Evolutionary conservation across 64 coral and sea anemone genomes (phyloP).

Genomic region (Astreopora myriophthalma): DNA sequence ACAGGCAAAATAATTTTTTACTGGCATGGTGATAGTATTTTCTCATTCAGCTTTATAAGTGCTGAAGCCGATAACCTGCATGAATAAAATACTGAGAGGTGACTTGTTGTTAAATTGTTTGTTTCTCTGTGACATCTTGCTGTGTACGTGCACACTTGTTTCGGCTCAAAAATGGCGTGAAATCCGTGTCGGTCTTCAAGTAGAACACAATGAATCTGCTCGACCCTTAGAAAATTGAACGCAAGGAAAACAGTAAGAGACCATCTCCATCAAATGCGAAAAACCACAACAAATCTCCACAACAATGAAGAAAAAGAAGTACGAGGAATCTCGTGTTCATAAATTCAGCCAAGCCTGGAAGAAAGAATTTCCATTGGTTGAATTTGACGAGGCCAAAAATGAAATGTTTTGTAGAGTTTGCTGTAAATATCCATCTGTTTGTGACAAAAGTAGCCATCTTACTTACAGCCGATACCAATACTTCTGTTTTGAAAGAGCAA

Average conservation of each 20-base stretch:
- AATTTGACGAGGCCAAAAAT: not conserved
- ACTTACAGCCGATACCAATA: no score
- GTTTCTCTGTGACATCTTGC: not conserved
- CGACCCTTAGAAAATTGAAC: not conserved
- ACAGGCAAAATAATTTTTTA: no score
- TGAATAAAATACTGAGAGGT: not conserved
- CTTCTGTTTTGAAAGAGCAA: no score
- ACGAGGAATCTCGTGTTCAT: not conserved
- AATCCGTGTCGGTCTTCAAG: not conserved
- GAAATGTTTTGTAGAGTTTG: no score
- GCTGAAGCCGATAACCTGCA: not conserved
- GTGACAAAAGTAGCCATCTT: no score
- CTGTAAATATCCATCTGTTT: no score
- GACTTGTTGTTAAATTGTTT: not conserved
- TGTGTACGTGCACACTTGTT: not conserved
- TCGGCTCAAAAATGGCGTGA: not conserved
- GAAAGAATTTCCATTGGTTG: no score
- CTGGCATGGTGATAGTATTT: no score
- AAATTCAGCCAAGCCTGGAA: not conserved
- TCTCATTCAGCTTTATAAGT: no score
- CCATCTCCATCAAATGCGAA: not conserved
- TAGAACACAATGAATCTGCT: not conserved
- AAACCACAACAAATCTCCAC: not conserved
- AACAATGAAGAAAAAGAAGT: not conserved
- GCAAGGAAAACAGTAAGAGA: not conserved